phyloP scores from a whole-genome alignment of 2,888 invertebrate genomes.

The Spialia ferax region DNA sequence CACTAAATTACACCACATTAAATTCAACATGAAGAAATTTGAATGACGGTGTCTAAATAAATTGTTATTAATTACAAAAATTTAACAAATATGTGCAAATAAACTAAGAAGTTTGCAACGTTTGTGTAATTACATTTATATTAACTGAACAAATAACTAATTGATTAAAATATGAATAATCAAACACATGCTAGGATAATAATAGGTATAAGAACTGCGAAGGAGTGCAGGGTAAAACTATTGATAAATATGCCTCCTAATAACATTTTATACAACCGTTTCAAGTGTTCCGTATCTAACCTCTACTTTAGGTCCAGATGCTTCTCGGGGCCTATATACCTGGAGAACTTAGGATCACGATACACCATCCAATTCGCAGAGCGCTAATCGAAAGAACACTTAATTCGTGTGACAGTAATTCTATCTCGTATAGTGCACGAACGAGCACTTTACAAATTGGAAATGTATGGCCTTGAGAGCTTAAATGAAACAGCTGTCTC shows the following conservation, averaged over 20 bases:
- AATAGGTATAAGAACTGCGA: constrained; percentile 58
- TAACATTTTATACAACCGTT: constrained; percentile 70
- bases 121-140: constrained; percentile 80
- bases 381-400: neutral
- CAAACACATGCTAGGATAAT: constrained; percentile 69
- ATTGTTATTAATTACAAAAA: constrained; percentile 80
- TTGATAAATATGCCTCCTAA: constrained; percentile 52
- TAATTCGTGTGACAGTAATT: neutral
- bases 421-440: neutral
- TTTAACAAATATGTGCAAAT: constrained; percentile 85
- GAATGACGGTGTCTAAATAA: constrained; percentile 81
- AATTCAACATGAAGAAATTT: constrained; percentile 79
- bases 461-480: constrained; percentile 18
- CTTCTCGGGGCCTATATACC: constrained; percentile 31
- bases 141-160: constrained; percentile 82
- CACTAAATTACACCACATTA: constrained; percentile 85
- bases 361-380: neutral
- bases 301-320: constrained; percentile 32
- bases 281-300: constrained; percentile 53
- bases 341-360: constrained; percentile 35
- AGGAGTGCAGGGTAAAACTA: constrained; percentile 58
- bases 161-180: constrained; percentile 82
- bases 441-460: constrained; percentile 9
- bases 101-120: constrained; percentile 85
- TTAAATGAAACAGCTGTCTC: constrained; percentile 40